Percentiles rank a stretch among this genome's conserved stretches.
These are phyloP conservation scores for Mormyrops attenuatus DNA, from an alignment of 2,797 vertebrate genomes.

Conservation along the genomic window DNA sequence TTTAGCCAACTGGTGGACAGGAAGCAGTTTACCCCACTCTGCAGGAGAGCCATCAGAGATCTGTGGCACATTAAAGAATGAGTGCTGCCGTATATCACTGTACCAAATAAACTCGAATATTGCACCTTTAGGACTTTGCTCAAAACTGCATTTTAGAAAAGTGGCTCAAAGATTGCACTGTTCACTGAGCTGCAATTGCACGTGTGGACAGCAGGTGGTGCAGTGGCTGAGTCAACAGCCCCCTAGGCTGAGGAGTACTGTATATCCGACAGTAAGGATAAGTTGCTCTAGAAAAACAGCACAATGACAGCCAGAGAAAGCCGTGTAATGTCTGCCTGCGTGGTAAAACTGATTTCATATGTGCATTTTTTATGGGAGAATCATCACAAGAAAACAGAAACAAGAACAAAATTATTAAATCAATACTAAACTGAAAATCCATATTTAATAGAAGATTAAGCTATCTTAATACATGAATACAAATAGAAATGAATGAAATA, in stretches of 20 bases:
- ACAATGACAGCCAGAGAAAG: not conserved
- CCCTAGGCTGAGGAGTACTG: not conserved
- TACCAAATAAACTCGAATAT: not conserved
- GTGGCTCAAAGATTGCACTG: not conserved
- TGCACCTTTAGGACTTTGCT: not conserved
- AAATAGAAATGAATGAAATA: not conserved
- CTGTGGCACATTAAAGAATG: not conserved
- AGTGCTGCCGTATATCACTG: not conserved
- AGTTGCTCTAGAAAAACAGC: not conserved
- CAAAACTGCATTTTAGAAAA: not conserved
- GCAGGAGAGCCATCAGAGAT: not conserved
- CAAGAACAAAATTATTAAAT: not conserved
- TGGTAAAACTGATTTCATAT: not conserved
- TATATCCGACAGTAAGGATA: not conserved
- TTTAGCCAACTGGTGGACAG: not conserved
- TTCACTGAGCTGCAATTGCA: not conserved
- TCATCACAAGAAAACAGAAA: not conserved
- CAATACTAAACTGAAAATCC: constrained; percentile 4
- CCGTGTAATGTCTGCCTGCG: not conserved
- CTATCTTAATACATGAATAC: not conserved
- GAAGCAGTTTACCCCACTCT: not conserved
- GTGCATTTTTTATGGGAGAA: not conserved
- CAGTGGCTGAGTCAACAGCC: not conserved
- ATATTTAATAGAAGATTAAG: not conserved
- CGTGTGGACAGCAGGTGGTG: not conserved